Evolutionary conservation across 2,888 invertebrate genomes (phyloP), one percentile per base, ranked within the genome.

Genomic region (Papilio gigon): DNA sequence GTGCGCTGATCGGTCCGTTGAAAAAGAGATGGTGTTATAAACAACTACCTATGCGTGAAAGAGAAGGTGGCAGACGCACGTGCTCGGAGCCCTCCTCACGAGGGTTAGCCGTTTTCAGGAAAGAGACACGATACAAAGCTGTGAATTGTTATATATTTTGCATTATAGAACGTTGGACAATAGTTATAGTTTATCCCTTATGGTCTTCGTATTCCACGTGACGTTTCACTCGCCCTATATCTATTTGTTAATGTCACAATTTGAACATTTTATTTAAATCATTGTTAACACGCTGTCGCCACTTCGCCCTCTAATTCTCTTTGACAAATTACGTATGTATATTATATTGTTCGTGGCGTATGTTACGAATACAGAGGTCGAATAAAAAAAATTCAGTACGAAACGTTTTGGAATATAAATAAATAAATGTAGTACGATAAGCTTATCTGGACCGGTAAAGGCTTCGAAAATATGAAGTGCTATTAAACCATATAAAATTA

Each of bases 71-170:
- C 56, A 77, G 65, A 79, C 84, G 88, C 91, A 91, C 91, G 91
- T 92, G 91, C 85, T 89, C 81, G 74, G 76, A 65, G 74, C 80
- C 80, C 81, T 80, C 80, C 83, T 81, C 78, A 80, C 76, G 78
- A 82, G 86, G 87, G 87, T 81, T 80, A 82, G 82, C 82, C 78
- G 83, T 85, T 87, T 89, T 87, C 84, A 84, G 84, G 85, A 86
- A 86, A 83, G 88, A 84, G 89, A 88, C 84, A 85, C 84, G 84
- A 84, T 81, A 87, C 85, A 87, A 87, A 85, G 86, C 88, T 84
- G 79, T 73, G 81, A 87, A 86, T 88, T 83, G 86, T 88, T 85
- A 84, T 82, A 80, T 84, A 85, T 88, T 88, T 87, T 83, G 83
- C 83, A 85, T 88, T 86, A 86, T 84, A 82, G 81, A 83, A 78